Evolutionary conservation across 1,140 invertebrate genomes (phyloP), one percentile per base, ranked within the genome.

Genomic region (Nomia melanderi): DNA sequence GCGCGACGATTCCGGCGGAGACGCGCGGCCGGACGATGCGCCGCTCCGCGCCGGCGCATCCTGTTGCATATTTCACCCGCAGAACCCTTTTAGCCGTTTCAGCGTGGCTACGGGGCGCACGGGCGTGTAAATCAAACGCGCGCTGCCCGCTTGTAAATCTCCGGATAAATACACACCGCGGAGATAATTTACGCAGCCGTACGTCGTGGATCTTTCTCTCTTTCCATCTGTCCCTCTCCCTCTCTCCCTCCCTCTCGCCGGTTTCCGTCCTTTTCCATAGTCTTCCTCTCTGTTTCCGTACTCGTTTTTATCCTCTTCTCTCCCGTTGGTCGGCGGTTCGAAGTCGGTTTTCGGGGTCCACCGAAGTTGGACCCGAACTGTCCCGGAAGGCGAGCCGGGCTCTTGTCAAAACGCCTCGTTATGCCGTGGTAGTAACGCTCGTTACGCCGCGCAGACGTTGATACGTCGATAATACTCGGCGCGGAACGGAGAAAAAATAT

Each of bases 171-270:
- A 91, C 89, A 91, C 89, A 91, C 88, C 86, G 82, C 81, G 66
- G 81, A 83, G 90, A 92, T 92, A 91, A 91, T 91, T 92, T 92
- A 91, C 90, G 87, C 90, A 91, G 89, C 87, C 89, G 80, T 78
- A 80, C 78, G 63, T 56, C 82, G 59, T 59, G 23, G 39, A 29
- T 50, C 25, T 56, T 20, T 17, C 31, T 20, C 20, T 47, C 79
- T 63, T 20, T 23, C 23, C 39, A 7, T 20, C 20, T 64, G 63
- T 62, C 39, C 5, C 1, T 65, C 20, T 36, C n/a, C 39, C 12
- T 27, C 41, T 47, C 60, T 27, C 36, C 17, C n/a, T 47, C 33
- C 50, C 11, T 27, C n/a, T 47, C 64, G 29, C 64, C 33, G n/a
- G 5, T 14, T 62, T 31, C 66, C 27, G 57, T 56, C 9, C 50